Evolutionary conservation across 2,888 invertebrate genomes (phyloP).

Genomic region (Phoenoteleia sp.): DNA sequence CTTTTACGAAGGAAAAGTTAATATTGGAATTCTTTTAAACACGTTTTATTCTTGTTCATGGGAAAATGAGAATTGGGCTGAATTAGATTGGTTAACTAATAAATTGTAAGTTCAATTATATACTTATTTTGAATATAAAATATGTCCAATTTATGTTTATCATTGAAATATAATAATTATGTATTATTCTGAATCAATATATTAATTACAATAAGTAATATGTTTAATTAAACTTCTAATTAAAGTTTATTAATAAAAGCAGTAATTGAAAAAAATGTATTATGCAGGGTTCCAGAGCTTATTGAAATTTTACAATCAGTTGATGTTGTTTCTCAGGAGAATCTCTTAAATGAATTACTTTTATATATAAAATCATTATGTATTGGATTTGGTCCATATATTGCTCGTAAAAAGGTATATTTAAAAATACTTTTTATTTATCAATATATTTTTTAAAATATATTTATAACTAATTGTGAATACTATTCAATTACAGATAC

Average conservation of each 20-base stretch:
- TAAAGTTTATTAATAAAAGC: constrained; percentile 35
- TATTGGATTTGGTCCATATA: constrained; percentile 90
- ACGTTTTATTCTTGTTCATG: constrained; percentile 87
- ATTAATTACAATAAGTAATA: too few species aligned
- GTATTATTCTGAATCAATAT: too few species aligned
- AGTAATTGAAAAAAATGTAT: too few species aligned
- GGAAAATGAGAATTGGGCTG: constrained; percentile 89
- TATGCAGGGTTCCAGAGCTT: constrained; percentile 88
- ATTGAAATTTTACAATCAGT: constrained; percentile 88
- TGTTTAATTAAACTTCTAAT: constrained; percentile 67
- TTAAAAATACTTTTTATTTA: too few species aligned
- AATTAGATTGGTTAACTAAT: constrained; percentile 90
- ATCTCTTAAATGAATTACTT: constrained; percentile 87
- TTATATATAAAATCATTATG: constrained; percentile 88
- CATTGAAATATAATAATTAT: too few species aligned
- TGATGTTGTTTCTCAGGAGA: constrained; percentile 87
- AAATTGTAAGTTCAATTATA: constrained; percentile 89
- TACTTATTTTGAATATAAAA: too few species aligned
- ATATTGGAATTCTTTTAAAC: constrained; percentile 88
- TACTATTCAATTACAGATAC: constrained; percentile 87
- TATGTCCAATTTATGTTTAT: too few species aligned
- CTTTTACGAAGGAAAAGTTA: constrained; percentile 89
- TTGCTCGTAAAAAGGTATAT: constrained; percentile 87
- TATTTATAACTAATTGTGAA: too few species aligned
- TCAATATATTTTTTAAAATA: too few species aligned